Evolutionary conservation across 2,113 vertebrate genomes (phyloP), one percentile per base, ranked within the genome.

Genomic region (Herpailurus yagouaroundi): DNA sequence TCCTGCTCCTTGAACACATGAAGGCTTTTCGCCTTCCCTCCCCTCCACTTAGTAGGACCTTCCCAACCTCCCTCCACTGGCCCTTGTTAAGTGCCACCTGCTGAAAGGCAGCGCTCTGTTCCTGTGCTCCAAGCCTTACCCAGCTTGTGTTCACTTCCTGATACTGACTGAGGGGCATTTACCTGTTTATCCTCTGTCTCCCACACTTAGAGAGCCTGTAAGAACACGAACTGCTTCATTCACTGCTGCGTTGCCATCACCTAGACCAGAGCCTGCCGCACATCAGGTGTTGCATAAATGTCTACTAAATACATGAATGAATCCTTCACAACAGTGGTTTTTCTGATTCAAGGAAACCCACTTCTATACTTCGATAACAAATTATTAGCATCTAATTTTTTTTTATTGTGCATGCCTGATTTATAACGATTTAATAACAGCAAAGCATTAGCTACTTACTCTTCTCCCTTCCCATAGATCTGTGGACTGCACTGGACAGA

Each of bases 161-260:
- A 52, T 18, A 3, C 18, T 64, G 7, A 66, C 33, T 2, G 0
- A 41, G 8, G 0, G 7, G 29, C 9, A 0, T 14, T 50, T 60
- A 50, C 48, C 33, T 27, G 5, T 52, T 55, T 9, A 16, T 21
- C 16, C 0, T 66, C 19, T 3, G 14, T 27, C 77, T 57, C 68
- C 45, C 9, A 16, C 4, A 1, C 36, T 73, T 77, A 14, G 66
- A 19, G 57, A 38, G n/a, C 27, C 52, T 38, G 29, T 3, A 25
- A 27, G 48, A 13, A 21, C 6, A 36, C 3, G 0, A 2, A 9
- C n/a, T 45, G 7, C 7, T 52, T 63, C n/a, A 2, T 15, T 50
- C 74, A 31, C 14, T 4, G 1, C 11, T n/a, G 1, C 4, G 38
- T 13, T 25, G 15, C 23, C 31, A 4, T 1, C 1, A 33, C 23